Evolutionary conservation across 1,140 invertebrate genomes (phyloP).

Genomic region (Pararge aegeria): DNA sequence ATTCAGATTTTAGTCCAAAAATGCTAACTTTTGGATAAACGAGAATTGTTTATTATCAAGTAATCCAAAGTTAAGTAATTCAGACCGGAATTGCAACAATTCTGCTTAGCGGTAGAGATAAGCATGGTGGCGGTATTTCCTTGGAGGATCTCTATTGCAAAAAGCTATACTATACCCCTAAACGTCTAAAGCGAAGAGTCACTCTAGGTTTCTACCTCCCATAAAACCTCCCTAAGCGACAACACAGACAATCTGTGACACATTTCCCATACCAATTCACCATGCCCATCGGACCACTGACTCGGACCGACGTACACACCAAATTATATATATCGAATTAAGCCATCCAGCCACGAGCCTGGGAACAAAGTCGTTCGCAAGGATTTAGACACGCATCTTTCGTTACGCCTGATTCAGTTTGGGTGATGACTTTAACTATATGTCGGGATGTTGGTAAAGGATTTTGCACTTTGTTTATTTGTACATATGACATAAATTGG

Average conservation of each 20-base stretch:
- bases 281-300: slow-evolving; percentile 42
- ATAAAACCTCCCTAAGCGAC: neutral
- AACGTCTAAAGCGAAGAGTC: too few species aligned
- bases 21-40: too few species aligned
- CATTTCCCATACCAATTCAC: slow-evolving; percentile 59
- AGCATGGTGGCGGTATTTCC: too few species aligned
- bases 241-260: slow-evolving; percentile 32
- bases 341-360: slow-evolving; percentile 42
- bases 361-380: slow-evolving; percentile 64
- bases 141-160: too few species aligned
- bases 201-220: neutral
- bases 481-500: too few species aligned
- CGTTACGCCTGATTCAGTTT: slow-evolving; percentile 28
- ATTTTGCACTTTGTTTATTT: neutral
- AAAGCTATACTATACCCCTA: too few species aligned
- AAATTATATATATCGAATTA: slow-evolving; percentile 29
- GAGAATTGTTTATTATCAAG: too few species aligned
- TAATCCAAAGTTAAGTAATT: too few species aligned
- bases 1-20: too few species aligned
- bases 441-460: neutral
- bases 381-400: slow-evolving; percentile 48
- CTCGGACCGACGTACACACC: slow-evolving; percentile 32
- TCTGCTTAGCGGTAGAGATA: too few species aligned
- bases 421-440: slow-evolving; percentile 1
- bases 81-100: too few species aligned